phyloP scores from a whole-genome alignment of 1,140 invertebrate genomes.

The Calycopis cecrops region DNA sequence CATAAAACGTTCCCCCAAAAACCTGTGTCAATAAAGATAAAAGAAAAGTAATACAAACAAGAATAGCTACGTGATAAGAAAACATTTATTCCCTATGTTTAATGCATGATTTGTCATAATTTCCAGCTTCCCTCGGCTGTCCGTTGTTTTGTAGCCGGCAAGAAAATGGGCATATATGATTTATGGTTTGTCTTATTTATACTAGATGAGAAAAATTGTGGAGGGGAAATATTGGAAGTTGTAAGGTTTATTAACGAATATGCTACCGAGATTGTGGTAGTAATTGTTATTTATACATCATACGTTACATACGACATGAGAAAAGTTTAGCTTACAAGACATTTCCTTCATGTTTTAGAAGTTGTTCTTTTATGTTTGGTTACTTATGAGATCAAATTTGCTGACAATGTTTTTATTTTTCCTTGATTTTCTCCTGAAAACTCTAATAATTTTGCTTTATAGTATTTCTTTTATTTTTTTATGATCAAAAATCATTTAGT shows the following conservation, averaged over 20 bases:
- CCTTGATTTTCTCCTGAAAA: no score
- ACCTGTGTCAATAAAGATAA: conserved; percentile 74
- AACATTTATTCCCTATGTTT: conserved; percentile 75
- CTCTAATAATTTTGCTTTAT: no score
- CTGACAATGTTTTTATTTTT: no score
- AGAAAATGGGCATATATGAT: conserved; percentile 66
- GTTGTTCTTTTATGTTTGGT: no score
- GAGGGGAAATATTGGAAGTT: conserved; percentile 46
- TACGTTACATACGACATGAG: no score
- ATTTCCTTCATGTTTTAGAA: no score
- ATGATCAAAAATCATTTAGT: no score
- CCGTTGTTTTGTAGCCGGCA: conserved; percentile 64
- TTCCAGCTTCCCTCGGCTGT: conserved; percentile 55
- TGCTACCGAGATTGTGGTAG: conserved; percentile 43
- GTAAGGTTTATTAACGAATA: conserved; percentile 59
- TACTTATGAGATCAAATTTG: no score
- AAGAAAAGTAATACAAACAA: conserved; percentile 73
- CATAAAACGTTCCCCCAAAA: conserved; percentile 60
- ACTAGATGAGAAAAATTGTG: conserved; percentile 57
- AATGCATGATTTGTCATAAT: conserved; percentile 75
- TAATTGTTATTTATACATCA: conserved; percentile 37
- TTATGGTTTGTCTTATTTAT: conserved; percentile 69
- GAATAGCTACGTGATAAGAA: conserved; percentile 74
- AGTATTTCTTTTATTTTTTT: no score
- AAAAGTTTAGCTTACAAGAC: no score